A percentile compares a stretch with the other conserved stretches of the same genome.
phyloP scores from a whole-genome alignment of 2,797 vertebrate genomes.

The Silurus lanzhouensis region DNA sequence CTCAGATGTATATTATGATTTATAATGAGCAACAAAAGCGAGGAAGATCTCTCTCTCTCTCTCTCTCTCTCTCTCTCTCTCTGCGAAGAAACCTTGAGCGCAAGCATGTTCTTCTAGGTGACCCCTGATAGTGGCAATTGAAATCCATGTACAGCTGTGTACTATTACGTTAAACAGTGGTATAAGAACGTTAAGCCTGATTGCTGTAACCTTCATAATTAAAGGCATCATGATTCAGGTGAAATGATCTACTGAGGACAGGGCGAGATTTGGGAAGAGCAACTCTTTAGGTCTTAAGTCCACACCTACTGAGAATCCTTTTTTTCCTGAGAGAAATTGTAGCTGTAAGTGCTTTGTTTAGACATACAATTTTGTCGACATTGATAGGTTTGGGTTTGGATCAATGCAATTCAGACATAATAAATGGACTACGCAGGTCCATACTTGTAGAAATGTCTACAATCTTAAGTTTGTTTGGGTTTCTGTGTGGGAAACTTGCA shows the following conservation, averaged over 20 bases:
- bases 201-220: not conserved
- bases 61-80: not conserved
- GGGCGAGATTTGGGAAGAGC: not conserved
- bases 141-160: not conserved
- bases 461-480: not conserved
- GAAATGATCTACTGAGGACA: not conserved
- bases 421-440: not conserved
- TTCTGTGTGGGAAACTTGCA: not conserved
- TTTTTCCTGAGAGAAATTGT: not conserved
- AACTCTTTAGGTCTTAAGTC: no score
- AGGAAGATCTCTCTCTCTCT: not conserved
- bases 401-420: not conserved
- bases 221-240: not conserved
- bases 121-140: not conserved
- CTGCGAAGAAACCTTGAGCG: not conserved
- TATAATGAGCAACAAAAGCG: not conserved
- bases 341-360: not conserved
- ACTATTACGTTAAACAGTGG: not conserved
- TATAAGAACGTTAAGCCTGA: not conserved
- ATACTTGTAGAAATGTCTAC: not conserved
- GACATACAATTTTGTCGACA: no score
- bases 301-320: not conserved
- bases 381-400: not conserved
- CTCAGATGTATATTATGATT: not conserved
- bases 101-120: not conserved